Base-by-base conservation (phyloP, 2,797 vertebrate species). In the Sitta carolinensis region DNA sequence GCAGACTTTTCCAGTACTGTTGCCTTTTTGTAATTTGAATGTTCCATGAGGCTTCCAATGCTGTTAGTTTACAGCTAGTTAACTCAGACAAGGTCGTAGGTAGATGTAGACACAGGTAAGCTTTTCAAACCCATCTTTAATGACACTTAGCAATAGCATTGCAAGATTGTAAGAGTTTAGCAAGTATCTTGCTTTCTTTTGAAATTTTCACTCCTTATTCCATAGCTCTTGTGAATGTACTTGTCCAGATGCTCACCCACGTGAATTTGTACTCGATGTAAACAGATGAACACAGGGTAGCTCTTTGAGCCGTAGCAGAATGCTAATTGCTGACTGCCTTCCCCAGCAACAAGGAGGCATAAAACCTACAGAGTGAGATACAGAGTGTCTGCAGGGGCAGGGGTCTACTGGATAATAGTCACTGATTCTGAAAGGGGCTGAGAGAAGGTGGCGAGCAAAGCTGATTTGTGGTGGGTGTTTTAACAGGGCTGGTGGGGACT, bases 401-500 rank as follows among this genome's bases (percentile, higher is more conserved):
- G 83, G 75, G 27, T 89, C 84, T 72, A 5, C 91, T 93, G 94
- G 84, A 64, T 89, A 84, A 75, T 64, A 92, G 80, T 79, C 91
- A 83, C 81, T 91, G 79, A 81, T 84, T 86, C 77, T 94, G 90
- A 94, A 90, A 69, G 43, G 58, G 27, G 42, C 88, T 96, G 80
- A 90, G 91, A 64, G 52, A 91, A 96, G 79, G 91, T 92, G 81
- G 73, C 52, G 88, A 95, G 94, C 68, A 92, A 92, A 95, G 89
- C 81, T 84, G 77, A 61, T 94, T 93, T 94, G 77, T 91, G 51
- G 50, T 92, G 90, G 92, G 88, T 0, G 13, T 94, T 97, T 93
- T 87, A 96, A 95, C 2, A 6, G 87, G 88, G 81, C 91, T 94
- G 61, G 36, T 94, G 81, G 70, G 52, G 84, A 79, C 61, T 85